A percentile compares a stretch with the other conserved stretches of the same genome.
Conservation (phyloP, 2,113 vertebrate species). For the Gymnocephalus cernua region DNA sequence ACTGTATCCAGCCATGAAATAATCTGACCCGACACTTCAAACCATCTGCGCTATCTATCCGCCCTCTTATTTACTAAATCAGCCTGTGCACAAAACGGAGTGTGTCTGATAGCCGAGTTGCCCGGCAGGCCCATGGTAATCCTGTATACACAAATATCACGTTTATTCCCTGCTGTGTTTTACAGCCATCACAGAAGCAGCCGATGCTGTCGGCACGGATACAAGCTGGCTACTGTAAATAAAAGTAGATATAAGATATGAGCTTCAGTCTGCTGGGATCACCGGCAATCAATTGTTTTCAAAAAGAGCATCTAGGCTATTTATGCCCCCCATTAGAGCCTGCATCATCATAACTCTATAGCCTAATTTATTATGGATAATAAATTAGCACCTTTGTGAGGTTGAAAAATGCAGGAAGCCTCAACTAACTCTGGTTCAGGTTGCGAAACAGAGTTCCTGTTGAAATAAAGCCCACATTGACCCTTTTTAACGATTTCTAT, state of each 20-base stretch:
- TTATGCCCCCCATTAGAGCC: constrained; percentile 23
- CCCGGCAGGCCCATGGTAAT: constrained; percentile 71
- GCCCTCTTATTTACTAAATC: constrained; percentile 97
- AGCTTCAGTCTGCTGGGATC: constrained; percentile 11
- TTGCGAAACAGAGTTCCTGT: constrained; percentile 15
- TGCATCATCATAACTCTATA: constrained; percentile 15
- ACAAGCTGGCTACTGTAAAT: constrained; percentile 18
- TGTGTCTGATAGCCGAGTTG: constrained; percentile 90
- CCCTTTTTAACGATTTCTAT: constrained; percentile 1
- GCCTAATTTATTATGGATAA: constrained; percentile 31
- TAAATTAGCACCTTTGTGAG: constrained; percentile 33
- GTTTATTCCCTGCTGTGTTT: constrained; percentile 44
- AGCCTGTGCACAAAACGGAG: constrained; percentile 89
- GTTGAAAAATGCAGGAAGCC: constrained; percentile 19
- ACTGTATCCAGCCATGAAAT: constrained; percentile 95
- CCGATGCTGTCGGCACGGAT: constrained; percentile 1
- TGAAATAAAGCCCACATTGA: constrained; percentile 28
- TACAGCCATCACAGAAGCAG: constrained; percentile 10
- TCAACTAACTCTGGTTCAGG: constrained; percentile 32
- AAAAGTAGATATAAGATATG: constrained; percentile 14
- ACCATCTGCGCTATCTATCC: constrained; percentile 99
- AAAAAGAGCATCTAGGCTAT: constrained; percentile 18
- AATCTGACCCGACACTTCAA: constrained; percentile 99
- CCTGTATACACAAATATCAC: constrained; percentile 56
- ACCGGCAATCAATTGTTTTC: constrained; percentile 27